A percentile compares a stretch with the other conserved stretches of the same genome.
Evolutionary conservation across 2,888 invertebrate genomes (phyloP).

Genomic region (Gordius sp.): DNA sequence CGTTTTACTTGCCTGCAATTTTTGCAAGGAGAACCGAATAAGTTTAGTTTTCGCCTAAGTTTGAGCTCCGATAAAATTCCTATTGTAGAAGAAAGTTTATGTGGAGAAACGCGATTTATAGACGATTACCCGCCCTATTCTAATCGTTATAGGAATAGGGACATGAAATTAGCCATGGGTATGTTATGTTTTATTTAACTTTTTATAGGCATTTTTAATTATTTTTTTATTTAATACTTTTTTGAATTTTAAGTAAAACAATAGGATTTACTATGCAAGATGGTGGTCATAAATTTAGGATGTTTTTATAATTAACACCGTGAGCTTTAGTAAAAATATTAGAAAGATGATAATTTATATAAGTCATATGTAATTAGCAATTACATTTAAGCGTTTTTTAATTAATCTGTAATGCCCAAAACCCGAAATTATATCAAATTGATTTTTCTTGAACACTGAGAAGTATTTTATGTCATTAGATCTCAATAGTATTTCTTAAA

Average conservation of each 20-base stretch:
- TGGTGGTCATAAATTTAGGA: neutral
- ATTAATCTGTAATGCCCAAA: too few species aligned
- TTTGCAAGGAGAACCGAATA: neutral
- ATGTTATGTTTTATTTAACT: neutral
- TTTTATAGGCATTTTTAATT: too few species aligned
- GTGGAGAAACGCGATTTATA: neutral
- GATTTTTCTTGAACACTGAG: too few species aligned
- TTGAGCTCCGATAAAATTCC: neutral
- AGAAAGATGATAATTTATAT: too few species aligned
- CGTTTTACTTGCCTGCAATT: constrained; percentile 7
- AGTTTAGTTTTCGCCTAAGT: neutral
- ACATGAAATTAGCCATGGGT: constrained; percentile 12
- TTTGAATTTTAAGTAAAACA: neutral
- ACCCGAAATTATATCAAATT: too few species aligned
- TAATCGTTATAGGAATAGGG: neutral
- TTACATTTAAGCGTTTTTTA: too few species aligned
- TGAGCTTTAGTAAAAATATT: too few species aligned
- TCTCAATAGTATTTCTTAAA: too few species aligned
- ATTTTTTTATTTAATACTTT: neutral
- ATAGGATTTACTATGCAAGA: neutral
- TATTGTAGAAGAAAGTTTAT: neutral
- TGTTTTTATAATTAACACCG: too few species aligned
- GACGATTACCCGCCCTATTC: constrained; percentile 12
- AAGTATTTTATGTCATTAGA: too few species aligned
- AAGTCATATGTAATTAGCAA: too few species aligned